Evolutionary conservation across 2,888 invertebrate genomes (phyloP).

Genomic region (Venusia cambrica): DNA sequence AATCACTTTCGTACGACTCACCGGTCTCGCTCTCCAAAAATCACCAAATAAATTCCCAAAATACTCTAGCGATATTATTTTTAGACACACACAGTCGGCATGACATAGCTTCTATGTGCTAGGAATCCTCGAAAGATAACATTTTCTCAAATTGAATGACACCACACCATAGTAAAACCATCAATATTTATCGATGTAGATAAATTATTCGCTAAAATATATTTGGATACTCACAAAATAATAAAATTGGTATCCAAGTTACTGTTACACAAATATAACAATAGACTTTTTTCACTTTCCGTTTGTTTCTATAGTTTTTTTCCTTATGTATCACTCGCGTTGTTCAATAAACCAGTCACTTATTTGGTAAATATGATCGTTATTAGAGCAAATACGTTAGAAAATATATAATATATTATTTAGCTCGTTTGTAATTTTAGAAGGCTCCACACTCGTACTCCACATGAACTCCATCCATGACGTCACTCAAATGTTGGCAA

Average conservation of each 20-base stretch:
- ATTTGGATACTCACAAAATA: constrained; percentile 67
- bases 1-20: constrained; percentile 67
- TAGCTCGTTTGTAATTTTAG: constrained; percentile 73
- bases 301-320: constrained; percentile 28
- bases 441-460: constrained; percentile 70
- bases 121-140: constrained; percentile 47
- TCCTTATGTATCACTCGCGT: constrained; percentile 51
- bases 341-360: constrained; percentile 55
- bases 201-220: constrained; percentile 46
- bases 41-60: constrained; percentile 72
- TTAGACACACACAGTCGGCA: constrained; percentile 61
- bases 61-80: constrained; percentile 67
- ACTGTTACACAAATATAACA: constrained; percentile 46
- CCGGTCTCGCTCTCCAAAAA: constrained; percentile 62
- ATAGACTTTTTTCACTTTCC: constrained; percentile 31
- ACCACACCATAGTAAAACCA: constrained; percentile 44
- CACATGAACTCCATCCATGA: constrained; percentile 72
- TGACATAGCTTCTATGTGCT: constrained; percentile 52
- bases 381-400: constrained; percentile 53
- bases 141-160: constrained; percentile 44
- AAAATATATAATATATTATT: constrained; percentile 55
- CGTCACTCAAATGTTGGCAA: constrained; percentile 79
- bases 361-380: constrained; percentile 46
- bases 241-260: constrained; percentile 58
- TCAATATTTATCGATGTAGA: constrained; percentile 54